Conservation (phyloP, 2,113 vertebrate species). For the Paratilapia polleni region DNA sequence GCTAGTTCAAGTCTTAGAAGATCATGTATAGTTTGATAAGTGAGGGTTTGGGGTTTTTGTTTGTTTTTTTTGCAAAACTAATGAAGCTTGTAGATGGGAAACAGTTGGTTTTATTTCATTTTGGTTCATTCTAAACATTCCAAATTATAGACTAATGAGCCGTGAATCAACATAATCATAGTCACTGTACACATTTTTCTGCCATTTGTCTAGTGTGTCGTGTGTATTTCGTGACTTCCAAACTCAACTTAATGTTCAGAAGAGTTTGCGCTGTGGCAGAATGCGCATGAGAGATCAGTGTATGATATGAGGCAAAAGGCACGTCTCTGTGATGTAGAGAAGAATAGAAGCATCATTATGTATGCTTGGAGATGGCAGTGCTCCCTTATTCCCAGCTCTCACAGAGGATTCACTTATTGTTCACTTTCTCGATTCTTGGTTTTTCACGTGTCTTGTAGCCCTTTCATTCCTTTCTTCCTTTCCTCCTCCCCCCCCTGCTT, state of each 20-base stretch:
- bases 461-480: background rate
- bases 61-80: too few species aligned
- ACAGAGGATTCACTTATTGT: conserved; percentile 13
- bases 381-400: conserved; percentile 16
- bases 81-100: background rate
- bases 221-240: too few species aligned
- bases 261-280: background rate
- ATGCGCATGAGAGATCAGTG: background rate
- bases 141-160: background rate
- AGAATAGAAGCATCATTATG: conserved; percentile 11
- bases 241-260: too few species aligned
- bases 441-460: conserved; percentile 5
- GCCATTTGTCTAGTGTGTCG: background rate
- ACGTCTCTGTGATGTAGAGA: background rate
- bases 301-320: background rate
- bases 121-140: background rate
- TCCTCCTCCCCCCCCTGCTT: background rate
- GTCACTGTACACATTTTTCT: background rate
- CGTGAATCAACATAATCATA: background rate
- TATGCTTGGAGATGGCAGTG: conserved; percentile 3
- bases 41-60: background rate
- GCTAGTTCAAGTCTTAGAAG: background rate
- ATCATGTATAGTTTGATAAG: background rate
- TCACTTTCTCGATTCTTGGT: background rate
- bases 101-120: background rate